Base-by-base conservation (phyloP, 1,140 invertebrate species). In the Drosophila funebris region DNA sequence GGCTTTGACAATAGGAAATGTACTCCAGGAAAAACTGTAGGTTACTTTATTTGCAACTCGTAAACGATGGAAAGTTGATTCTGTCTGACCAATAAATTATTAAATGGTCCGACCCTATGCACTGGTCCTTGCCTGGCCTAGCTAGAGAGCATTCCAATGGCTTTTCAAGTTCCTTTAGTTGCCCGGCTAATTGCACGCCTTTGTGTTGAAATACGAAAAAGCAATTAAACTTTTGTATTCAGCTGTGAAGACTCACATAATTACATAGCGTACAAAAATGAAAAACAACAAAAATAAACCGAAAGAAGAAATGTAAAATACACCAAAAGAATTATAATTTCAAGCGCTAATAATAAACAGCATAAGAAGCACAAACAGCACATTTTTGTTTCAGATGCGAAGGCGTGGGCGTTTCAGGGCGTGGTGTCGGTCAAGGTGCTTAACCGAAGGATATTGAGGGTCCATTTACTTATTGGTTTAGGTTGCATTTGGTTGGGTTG, bases 191-290 rank as follows among this genome's bases (percentile, higher is more conserved):
- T 84, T 85, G 76, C 61, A 69, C 61, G 73, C 69, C 61, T 70
- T 84, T 84, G 81, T 81, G 69, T 46, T 63, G 53, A 63, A 85
- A 73, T 79, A 73, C 58, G 61, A 69, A 80, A 81, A 81, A 68
- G 77, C 81, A 84, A 85, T 84, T 84, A 85, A 74, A 81, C 64
- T 76, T 84, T 73, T 73, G 46, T 76, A 66, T 70, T 84, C 76
- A 66, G 80, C 76, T 64, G 76, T 39, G 46, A 80, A 76, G 73
- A 76, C 64, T 79, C 44, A 50, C 76, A 83, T 79, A 85, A 83
- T 83, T 83, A 82, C 56, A 36, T 46, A 56, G 76, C 56, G 41
- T 16, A 27, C 54, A 41, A 39, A 43, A 52, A 16, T 48, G 24
- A 52, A 44, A 71, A 18, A 14, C 14, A 46, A 29, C 11, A 29